These are phyloP conservation scores for Leptonema lineaticorne DNA, from an alignment of 1,140 invertebrate genomes.

Conservation along the genomic window DNA sequence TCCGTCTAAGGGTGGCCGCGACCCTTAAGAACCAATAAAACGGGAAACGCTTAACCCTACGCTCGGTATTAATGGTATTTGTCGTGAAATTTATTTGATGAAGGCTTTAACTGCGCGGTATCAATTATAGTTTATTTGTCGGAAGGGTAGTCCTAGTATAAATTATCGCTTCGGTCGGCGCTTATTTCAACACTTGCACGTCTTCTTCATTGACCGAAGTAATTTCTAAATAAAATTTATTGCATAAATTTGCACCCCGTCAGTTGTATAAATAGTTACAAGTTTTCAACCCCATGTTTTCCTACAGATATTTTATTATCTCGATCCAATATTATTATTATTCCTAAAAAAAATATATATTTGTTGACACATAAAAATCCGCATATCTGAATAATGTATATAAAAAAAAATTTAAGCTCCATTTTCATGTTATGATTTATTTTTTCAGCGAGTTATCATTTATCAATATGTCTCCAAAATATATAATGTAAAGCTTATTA, in stretches of 20 bases:
- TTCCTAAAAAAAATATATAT: too few species aligned
- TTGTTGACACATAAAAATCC: too few species aligned
- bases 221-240: too few species aligned
- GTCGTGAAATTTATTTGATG: constrained; percentile 19
- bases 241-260: too few species aligned
- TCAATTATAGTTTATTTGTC: constrained; percentile 19
- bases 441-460: background rate
- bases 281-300: too few species aligned
- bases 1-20: background rate
- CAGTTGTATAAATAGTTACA: too few species aligned
- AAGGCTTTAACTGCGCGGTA: constrained; percentile 17
- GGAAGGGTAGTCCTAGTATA: background rate
- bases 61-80: constrained; percentile 19
- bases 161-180: constrained; percentile 1
- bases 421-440: too few species aligned
- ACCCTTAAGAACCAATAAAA: constrained; percentile 28
- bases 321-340: too few species aligned
- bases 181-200: background rate
- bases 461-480: constrained; percentile 2
- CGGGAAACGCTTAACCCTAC: constrained; percentile 21
- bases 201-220: too few species aligned
- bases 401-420: too few species aligned
- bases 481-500: background rate
- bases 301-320: too few species aligned
- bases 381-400: too few species aligned